These are phyloP conservation scores for Nibea albiflora DNA, from an alignment of 2,113 vertebrate species.

Conservation along the genomic window DNA sequence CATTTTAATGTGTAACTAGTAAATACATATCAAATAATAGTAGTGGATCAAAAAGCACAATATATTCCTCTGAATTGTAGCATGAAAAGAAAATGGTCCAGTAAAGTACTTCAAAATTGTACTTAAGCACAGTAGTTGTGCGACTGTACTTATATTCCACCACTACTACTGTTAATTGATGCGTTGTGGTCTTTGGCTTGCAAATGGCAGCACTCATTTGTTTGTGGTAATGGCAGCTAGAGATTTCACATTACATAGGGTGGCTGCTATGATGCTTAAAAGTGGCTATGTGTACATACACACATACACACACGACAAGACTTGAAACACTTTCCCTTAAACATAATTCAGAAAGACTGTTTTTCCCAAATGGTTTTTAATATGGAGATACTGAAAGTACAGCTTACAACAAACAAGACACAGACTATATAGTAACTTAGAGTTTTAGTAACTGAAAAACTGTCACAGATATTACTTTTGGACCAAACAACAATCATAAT, in stretches of 20 bases:
- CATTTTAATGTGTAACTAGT: neutral
- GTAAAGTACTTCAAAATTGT: neutral
- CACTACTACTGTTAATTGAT: neutral
- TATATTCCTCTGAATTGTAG: neutral
- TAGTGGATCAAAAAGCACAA: neutral
- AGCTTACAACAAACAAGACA: constrained; percentile 77
- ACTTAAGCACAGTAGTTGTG: neutral
- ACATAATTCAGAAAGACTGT: constrained; percentile 5
- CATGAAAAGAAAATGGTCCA: neutral
- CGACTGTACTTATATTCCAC: neutral
- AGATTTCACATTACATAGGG: neutral
- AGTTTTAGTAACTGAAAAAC: constrained; percentile 69
- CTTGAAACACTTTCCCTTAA: neutral
- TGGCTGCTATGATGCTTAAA: neutral
- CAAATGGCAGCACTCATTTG: constrained; percentile 3
- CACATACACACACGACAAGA: neutral
- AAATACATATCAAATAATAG: neutral
- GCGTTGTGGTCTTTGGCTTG: neutral
- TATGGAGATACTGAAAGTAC: constrained; percentile 77
- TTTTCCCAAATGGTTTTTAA: constrained; percentile 69
- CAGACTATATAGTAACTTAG: constrained; percentile 60
- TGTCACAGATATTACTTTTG: constrained; percentile 71
- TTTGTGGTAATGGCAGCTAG: neutral
- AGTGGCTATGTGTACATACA: neutral
- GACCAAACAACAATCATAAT: constrained; percentile 73